A percentile compares a stretch with the other conserved stretches of the same genome.
Conservation (phyloP, 2,113 vertebrate species). For the Suricata suricatta region DNA sequence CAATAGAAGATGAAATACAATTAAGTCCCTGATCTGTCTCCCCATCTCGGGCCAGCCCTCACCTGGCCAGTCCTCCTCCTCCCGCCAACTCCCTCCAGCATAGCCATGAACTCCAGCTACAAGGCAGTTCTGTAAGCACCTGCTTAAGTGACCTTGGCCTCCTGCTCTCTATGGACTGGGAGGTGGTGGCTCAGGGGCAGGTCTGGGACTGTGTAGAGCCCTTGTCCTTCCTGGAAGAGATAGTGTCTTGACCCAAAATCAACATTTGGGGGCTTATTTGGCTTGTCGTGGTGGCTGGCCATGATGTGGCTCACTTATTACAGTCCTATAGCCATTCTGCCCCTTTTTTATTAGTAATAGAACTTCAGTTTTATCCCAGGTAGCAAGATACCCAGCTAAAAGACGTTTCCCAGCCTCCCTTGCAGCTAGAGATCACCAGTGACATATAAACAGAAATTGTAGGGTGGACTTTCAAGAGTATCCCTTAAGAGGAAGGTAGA, state of each 20-base stretch:
- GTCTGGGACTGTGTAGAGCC: background rate
- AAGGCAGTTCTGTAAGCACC: background rate
- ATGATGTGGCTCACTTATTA: background rate
- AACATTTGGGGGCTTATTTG: background rate
- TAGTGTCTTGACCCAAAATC: background rate
- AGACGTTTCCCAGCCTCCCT: conserved; percentile 11
- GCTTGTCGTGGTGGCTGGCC: background rate
- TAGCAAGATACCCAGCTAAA: conserved; percentile 5
- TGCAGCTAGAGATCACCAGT: background rate
- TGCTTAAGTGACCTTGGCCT: background rate
- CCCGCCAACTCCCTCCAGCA: background rate
- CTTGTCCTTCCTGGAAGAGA: background rate
- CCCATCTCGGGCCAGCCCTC: background rate
- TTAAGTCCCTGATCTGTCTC: background rate
- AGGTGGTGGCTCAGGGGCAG: background rate
- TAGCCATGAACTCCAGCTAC: background rate
- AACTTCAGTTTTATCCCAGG: background rate
- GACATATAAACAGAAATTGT: background rate
- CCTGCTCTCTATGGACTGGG: background rate
- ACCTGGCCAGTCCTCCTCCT: background rate
- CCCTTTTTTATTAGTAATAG: background rate
- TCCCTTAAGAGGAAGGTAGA: background rate
- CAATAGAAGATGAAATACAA: background rate
- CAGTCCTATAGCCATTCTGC: background rate
- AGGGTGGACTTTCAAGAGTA: background rate